Evolutionary conservation across 2,113 vertebrate species (phyloP).

Genomic region (Eidolon helvum): DNA sequence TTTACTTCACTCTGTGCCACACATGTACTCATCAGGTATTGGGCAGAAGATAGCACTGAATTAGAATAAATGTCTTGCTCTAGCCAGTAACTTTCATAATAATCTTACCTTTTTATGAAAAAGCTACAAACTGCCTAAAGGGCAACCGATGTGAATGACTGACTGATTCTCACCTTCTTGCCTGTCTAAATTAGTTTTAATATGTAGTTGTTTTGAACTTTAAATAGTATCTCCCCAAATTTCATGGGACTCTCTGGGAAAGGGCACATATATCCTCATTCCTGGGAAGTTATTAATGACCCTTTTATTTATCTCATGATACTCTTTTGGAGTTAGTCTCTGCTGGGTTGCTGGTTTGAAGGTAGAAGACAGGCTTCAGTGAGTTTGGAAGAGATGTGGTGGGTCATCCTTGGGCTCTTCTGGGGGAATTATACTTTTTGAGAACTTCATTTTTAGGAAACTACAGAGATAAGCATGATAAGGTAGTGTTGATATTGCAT

Average conservation of each 20-base stretch:
- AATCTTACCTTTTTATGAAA: constrained; percentile 25
- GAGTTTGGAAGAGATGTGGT: background rate
- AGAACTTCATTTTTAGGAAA: background rate
- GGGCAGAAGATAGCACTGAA: background rate
- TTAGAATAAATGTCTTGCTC: background rate
- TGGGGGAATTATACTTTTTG: background rate
- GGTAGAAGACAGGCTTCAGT: background rate
- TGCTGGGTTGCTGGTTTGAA: background rate
- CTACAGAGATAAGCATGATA: background rate
- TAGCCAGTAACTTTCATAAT: background rate
- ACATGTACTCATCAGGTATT: background rate
- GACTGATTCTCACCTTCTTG: background rate
- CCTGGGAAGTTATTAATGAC: background rate
- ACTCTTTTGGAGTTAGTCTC: background rate
- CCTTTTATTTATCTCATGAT: background rate
- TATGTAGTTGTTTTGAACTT: constrained; percentile 23
- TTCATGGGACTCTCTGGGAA: background rate
- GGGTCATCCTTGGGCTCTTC: background rate
- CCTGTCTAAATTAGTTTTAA: background rate
- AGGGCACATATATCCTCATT: background rate
- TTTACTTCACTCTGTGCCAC: background rate
- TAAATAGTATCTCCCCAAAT: background rate
- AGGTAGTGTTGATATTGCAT: background rate
- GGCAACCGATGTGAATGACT: background rate
- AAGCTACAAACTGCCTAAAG: background rate